Evolutionary conservation across 2,113 vertebrate species (phyloP).

Genomic region (Opisthocomus hoazin): DNA sequence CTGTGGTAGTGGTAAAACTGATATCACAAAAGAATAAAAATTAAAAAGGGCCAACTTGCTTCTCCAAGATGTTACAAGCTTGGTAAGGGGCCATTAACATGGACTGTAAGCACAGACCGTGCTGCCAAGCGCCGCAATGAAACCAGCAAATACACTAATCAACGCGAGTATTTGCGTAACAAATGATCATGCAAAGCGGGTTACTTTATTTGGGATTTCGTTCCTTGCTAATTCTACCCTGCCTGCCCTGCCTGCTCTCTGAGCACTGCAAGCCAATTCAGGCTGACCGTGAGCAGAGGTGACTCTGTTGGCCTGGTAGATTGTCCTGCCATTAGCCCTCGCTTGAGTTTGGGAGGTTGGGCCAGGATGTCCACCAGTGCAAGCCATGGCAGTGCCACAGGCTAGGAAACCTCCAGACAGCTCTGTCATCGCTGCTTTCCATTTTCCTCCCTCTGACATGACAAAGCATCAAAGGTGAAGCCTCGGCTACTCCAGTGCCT

Average conservation of each 20-base stretch:
- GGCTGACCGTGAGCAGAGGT: not conserved
- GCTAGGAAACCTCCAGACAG: not conserved
- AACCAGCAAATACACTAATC: not conserved
- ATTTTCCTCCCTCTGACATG: not conserved
- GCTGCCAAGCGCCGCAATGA: not conserved
- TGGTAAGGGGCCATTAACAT: not conserved
- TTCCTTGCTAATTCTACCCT: not conserved
- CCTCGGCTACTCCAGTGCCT: not conserved
- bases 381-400: not conserved
- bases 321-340: not conserved
- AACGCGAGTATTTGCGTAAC: constrained; percentile 10
- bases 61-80: not conserved
- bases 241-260: not conserved
- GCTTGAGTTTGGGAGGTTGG: not conserved
- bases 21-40: not conserved
- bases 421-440: not conserved
- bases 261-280: not conserved
- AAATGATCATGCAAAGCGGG: not conserved
- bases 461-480: not conserved
- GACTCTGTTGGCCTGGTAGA: not conserved
- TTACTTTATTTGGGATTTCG: not conserved
- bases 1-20: not conserved
- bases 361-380: rapidly evolving
- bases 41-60: not conserved
- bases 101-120: not conserved